Base-by-base conservation (phyloP, 2,888 invertebrate genomes). In the Nebria salina region DNA sequence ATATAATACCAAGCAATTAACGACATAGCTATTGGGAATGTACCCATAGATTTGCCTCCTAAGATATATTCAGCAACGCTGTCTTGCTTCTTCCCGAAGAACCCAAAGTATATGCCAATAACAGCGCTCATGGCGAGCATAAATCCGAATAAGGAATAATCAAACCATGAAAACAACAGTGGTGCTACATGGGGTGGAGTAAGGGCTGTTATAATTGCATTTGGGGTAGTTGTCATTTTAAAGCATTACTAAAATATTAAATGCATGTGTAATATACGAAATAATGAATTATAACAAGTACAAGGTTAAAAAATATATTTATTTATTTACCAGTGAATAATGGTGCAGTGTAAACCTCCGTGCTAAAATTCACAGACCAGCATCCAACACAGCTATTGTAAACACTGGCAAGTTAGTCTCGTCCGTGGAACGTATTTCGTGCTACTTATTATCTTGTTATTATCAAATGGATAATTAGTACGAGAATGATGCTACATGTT, bases 1-100 rank as follows among this genome's bases (percentile, higher is more conserved):
- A 72, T 5, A 13, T 26, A 54, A 89, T 88, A 94, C 94, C 94
- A 94, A 7, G 95, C 93, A 84, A 94, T 91, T 11, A 95, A 89
- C 13, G 94, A 95, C 88, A 95, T 90, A 0, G 94, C 92, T 82
- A 95, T 92, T 0, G 95, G 95, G 84, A 95, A 90, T 11, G 92
- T 91, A 3, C 92, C 92, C 94, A 95, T 94, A 84, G 92, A 91
- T 87, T 93, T 93, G 9, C 93, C 93, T 34, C 94, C 95, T 87
- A 94, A 91, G 68, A 95, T 87, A 86, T 95, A 95, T 75, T 95
- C 94, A 25, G 91, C 89, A 0, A 93, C 92, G 0, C 93, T 93
- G 82, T 92, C 91, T 85, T 92, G 92, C 82, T 91, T 92, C 75
- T 89, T 90, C 7, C 90, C 89, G 83, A 90, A 91, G 84, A 89